Percentiles rank a stretch among this genome's conserved stretches.
phyloP scores from a whole-genome alignment of 2,888 invertebrate genomes.

The Phyllotreta cruciferae region DNA sequence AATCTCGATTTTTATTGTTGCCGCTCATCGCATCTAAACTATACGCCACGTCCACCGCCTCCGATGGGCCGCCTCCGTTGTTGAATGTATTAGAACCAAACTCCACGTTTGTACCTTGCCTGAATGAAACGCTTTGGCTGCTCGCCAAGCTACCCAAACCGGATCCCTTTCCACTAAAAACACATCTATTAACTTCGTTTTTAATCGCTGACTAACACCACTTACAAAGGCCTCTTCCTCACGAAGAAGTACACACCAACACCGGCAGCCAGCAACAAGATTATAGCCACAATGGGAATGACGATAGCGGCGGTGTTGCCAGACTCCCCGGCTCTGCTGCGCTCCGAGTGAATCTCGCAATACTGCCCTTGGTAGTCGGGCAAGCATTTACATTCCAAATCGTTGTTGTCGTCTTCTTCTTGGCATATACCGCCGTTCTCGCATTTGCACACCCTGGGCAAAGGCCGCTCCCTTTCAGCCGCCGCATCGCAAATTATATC shows the following conservation, averaged over 20 bases:
- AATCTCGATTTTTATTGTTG: conserved; percentile 82
- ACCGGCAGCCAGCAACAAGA: conserved; percentile 75
- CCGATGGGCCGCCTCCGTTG: conserved; percentile 60
- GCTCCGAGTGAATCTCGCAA: conserved; percentile 74
- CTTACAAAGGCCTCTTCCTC: conserved; percentile 86
- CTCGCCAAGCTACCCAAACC: conserved; percentile 81
- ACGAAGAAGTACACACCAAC: conserved; percentile 83
- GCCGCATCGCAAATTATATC: conserved; percentile 85
- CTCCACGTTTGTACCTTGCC: conserved; percentile 93
- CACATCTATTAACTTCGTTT: conserved; percentile 2
- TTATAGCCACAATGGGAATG: conserved; percentile 81
- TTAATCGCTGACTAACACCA: conserved; percentile 19
- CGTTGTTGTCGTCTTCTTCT: conserved; percentile 64
- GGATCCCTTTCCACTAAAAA: conserved; percentile 77
- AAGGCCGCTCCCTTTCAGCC: conserved; percentile 75
- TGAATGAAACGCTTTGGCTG: conserved; percentile 90
- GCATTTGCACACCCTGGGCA: conserved; percentile 82
- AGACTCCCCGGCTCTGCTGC: conserved; percentile 65
- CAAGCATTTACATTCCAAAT: conserved; percentile 76
- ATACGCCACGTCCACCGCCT: conserved; percentile 80
- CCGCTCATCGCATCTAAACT: conserved; percentile 74
- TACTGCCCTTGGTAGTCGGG: conserved; percentile 74
- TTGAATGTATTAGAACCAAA: conserved; percentile 73
- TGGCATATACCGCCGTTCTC: conserved; percentile 85
- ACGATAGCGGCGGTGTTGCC: conserved; percentile 77